Evolutionary conservation across 2,797 vertebrate genomes (phyloP).

Genomic region (Danio tinwini): DNA sequence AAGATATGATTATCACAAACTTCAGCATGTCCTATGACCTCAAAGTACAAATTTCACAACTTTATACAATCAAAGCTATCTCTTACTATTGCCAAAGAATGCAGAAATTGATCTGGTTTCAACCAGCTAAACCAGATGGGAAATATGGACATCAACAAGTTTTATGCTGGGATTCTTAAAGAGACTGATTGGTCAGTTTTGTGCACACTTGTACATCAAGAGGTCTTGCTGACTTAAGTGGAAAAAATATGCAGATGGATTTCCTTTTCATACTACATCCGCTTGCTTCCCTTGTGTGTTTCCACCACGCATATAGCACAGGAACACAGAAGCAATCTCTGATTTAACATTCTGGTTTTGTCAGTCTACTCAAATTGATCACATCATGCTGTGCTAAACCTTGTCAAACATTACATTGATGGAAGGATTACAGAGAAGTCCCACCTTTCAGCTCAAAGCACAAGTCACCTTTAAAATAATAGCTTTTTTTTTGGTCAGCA

Average conservation of each 20-base stretch:
- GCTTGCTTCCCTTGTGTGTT: constrained; percentile 42
- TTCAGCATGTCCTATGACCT: constrained; percentile 15
- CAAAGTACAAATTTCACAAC: constrained; percentile 32
- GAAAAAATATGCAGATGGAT: constrained; percentile 60
- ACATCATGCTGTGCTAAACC: background rate
- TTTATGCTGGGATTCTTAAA: constrained; percentile 3
- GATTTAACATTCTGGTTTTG: constrained; percentile 17
- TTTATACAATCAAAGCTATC: constrained; percentile 29
- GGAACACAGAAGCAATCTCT: constrained; percentile 6
- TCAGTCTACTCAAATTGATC: background rate
- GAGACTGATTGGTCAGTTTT: constrained; percentile 1
- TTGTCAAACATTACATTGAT: constrained; percentile 1
- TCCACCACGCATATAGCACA: background rate
- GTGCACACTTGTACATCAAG: constrained; percentile 6
- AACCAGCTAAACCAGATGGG: constrained; percentile 21
- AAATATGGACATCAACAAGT: constrained; percentile 29
- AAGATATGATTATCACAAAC: constrained; percentile 16
- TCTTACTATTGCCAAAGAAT: constrained; percentile 23
- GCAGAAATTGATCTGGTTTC: constrained; percentile 42
- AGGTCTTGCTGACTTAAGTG: constrained; percentile 72
- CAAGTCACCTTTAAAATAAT: background rate
- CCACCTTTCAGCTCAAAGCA: background rate
- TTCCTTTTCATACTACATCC: constrained; percentile 69
- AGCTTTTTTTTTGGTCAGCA: background rate
- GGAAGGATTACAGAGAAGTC: background rate